Conservation (phyloP, 2,888 invertebrate species). For the Belgica antarctica region DNA sequence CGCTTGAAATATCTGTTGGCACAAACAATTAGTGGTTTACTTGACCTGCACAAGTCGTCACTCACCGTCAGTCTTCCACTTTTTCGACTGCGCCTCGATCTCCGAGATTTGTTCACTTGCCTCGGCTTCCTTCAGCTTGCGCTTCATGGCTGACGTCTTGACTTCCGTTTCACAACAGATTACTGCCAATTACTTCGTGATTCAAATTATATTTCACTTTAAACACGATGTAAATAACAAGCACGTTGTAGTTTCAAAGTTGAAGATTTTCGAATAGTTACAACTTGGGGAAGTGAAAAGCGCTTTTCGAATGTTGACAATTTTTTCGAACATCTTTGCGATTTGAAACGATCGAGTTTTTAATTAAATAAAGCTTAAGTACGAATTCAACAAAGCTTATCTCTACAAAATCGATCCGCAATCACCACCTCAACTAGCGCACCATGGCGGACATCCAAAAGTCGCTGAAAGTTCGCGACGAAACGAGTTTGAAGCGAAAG, state of each 20-base stretch:
- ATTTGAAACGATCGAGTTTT: not conserved
- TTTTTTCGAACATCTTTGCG: not conserved
- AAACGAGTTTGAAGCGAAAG: constrained; percentile 33
- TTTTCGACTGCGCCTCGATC: not conserved
- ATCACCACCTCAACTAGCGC: too few species aligned
- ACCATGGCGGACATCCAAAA: too few species aligned
- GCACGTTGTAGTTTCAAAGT: not conserved
- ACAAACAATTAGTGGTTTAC: not conserved
- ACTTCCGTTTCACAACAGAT: not conserved
- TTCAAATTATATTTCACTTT: not conserved
- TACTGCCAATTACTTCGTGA: not conserved
- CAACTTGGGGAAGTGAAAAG: not conserved
- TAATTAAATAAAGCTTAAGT: too few species aligned
- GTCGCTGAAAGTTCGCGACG: too few species aligned
- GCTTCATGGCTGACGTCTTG: not conserved
- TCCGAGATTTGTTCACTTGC: not conserved
- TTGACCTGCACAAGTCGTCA: not conserved
- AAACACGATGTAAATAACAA: not conserved
- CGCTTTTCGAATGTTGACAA: not conserved
- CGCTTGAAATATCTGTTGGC: not conserved
- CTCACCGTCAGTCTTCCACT: not conserved
- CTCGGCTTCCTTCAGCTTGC: not conserved
- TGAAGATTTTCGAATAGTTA: not conserved
- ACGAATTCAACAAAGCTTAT: too few species aligned
- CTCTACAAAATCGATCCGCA: too few species aligned